Base-by-base conservation (phyloP, 2,797 vertebrate genomes). In the Xiphophorus birchmanni region DNA sequence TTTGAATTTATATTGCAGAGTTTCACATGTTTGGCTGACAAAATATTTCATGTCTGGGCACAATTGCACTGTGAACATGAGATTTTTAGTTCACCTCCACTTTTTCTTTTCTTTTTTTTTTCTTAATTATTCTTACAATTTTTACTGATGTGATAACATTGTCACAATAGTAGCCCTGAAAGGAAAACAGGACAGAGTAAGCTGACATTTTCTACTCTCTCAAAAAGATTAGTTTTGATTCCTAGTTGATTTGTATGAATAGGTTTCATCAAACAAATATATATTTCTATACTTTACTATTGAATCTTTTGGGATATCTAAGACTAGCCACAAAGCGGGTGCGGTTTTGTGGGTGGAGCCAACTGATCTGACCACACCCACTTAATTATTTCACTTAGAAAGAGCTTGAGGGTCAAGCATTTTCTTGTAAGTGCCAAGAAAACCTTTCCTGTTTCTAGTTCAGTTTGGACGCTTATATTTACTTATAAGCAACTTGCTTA, bases 161-260 rank as follows among this genome's bases (percentile, higher is more conserved):
- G 83, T 82, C 85, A 21, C 58, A 1, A 17, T 80, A 65, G 78
- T 76, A 5, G 3, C 23, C 2, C 12, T 0, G 0, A 48, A 21
- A 9, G 4, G 11, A 73, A 74, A 88, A 84, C 54, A 82, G 79
- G 86, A 88, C 77, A 3, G 15, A 2, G 12, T 18, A 1, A 78
- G 37, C 54, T 65, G 56, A 21, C 17, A 5, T 40, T 67, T 67
- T 91, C 72, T 74, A 73, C 74, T 65, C 0, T 52, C 44, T 21
- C 21, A 32, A 85, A 87, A 74, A 85, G 84, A 82, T 76, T 75
- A 48, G 69, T 75, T 84, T 88, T 87, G 77, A 47, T 77, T 86
- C 21, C 81, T 77, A 78, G 90, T 89, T 84, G 75, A 74, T 78
- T 85, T 83, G 56, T 78, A 87, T 78, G 81, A 74, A 84, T 44